Base-by-base conservation (phyloP, 2,797 vertebrate species). In the Anguilla marmorata region DNA sequence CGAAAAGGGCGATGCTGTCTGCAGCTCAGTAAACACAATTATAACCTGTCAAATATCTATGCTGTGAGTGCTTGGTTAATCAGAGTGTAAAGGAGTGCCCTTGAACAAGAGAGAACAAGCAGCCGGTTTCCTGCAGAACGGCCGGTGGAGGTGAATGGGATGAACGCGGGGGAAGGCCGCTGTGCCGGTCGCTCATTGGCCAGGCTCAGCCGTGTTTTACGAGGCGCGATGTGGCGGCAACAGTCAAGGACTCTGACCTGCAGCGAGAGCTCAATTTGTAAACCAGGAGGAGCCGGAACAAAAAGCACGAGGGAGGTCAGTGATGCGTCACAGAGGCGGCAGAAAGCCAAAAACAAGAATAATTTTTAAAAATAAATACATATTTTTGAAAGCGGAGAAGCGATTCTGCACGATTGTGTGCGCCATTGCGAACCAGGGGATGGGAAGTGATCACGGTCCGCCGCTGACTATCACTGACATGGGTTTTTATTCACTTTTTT, bases 101-200 rank as follows among this genome's bases (percentile, higher is more conserved):
- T 72, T 56, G 24, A 56, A 16, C 30, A 5, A 41, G 86, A 88
- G 33, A 69, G 83, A 60, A 72, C 88, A 85, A n/a, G 41, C 12
- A 60, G 74, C 30, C 11, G 19, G 2, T 52, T 92, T 91, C 94
- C 92, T 94, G 92, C 89, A 91, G 87, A 89, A 85, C 33, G 86
- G 90, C 88, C 88, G 87, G 86, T 89, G 89, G 90, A 92, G 92
- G 89, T 92, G 90, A 94, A 91, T 90, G 85, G 89, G 87, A 83
- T 85, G 90, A 92, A 91, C 92, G 91, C 91, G 86, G 89, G 84
- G 58, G 79, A 86, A 87, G 52, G 84, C 87, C 90, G 87, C 19
- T 90, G 89, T 89, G 86, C 91, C 91, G 93, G 91, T 93, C 92
- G 90, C 86, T 92, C 88, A 92, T 92, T 91, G 91, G 89, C 85